Percentiles rank a stretch among this genome's conserved stretches.
Conservation (phyloP, 2,797 vertebrate species). For the Peromyscus nudipes region DNA sequence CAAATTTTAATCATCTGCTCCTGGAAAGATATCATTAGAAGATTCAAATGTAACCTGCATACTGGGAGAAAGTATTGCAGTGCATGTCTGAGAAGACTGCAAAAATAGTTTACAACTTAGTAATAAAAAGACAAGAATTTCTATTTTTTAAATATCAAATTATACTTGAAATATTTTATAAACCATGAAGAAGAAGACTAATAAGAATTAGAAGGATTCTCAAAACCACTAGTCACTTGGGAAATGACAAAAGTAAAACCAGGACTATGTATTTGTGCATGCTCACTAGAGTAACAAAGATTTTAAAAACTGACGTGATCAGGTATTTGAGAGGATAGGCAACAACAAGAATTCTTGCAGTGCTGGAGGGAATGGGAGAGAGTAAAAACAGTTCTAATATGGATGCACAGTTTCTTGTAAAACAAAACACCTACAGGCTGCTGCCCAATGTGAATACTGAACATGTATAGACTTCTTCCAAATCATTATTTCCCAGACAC, state of each 20-base stretch:
- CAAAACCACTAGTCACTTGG: neutral
- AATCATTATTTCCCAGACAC: neutral
- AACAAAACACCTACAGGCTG: neutral
- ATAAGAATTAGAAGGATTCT: neutral
- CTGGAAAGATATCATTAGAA: neutral
- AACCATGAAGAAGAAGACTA: neutral
- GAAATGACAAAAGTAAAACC: neutral
- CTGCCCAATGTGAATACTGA: neutral
- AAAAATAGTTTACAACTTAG: neutral
- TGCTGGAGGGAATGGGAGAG: too few relatives aligned
- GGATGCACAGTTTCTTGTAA: neutral
- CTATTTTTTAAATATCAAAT: neutral
- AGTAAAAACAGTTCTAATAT: neutral
- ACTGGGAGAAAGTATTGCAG: neutral
- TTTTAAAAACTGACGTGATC: neutral
- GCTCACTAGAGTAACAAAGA: neutral
- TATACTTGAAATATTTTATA: neutral
- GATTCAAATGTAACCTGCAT: neutral
- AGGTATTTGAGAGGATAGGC: neutral
- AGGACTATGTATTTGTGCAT: neutral
- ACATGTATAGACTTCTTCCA: neutral
- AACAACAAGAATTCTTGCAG: neutral
- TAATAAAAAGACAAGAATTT: neutral
- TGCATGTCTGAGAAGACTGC: neutral
- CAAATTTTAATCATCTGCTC: neutral